Evolutionary conservation across 2,113 vertebrate species (phyloP), one percentile per base, ranked within the genome.

Genomic region (Caranx melampygus): DNA sequence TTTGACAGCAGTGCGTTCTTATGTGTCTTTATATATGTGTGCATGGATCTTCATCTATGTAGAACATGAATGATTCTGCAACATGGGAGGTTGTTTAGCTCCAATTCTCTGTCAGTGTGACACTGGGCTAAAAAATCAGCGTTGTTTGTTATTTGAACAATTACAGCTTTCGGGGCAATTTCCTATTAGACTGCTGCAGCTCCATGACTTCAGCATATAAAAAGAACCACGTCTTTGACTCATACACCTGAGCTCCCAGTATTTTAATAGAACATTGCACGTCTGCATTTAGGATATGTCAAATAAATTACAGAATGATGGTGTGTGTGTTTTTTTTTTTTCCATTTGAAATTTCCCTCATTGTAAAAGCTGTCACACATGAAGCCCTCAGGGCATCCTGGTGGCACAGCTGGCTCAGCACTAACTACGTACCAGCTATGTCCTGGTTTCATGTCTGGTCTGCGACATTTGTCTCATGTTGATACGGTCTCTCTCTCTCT

Each of bases 401-500:
- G 66, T 75, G 80, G 75, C 75, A 68, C 75, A 83, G 65, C 75
- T 79, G 42, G 58, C 62, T 67, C 35, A 72, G 61, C 81, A 66
- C 21, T 73, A 66, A 60, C 9, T 42, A 58, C 67, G 62, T 74
- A 74, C 47, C 59, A 44, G 66, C 57, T 66, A 76, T 60, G 72
- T 66, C 55, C 37, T 7, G 65, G 72, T 84, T 80, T 81, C 33
- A 73, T 63, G 55, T 75, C 59, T 60, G 66, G 65, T 63, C 72
- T 80, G 33, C 67, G 37, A 78, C 49, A 81, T 81, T 72, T 64
- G 26, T 81, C 47, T 72, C 44, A 62, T 64, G 55, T 57, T 44
- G n/a, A 49, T 49, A 54, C 9, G 13, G 3, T 44, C 59, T 71
- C 18, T 57, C 33, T 60, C 8, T 78, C 40, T 78, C 20, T 26